phyloP scores from a whole-genome alignment of 2,888 invertebrate species.

The Argynnis bischoffii region DNA sequence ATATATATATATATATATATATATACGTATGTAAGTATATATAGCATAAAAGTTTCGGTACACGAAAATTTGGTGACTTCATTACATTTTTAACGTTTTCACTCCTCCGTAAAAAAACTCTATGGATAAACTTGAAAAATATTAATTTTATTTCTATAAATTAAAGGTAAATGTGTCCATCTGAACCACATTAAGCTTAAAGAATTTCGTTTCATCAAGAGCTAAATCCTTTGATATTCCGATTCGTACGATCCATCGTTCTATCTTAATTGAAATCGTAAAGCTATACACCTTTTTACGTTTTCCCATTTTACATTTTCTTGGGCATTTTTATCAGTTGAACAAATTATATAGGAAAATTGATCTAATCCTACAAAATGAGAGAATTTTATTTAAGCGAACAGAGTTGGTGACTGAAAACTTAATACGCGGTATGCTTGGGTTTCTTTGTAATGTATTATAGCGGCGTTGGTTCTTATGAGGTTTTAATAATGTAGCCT shows the following conservation, averaged over 20 bases:
- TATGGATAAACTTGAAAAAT: neutral
- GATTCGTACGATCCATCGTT: constrained; percentile 40
- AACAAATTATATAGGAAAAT: constrained; percentile 22
- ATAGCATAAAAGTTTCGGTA: too few species aligned
- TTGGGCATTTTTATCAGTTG: constrained; percentile 13
- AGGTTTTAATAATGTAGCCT: too few species aligned
- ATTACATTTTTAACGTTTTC: too few species aligned
- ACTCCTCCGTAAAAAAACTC: too few species aligned
- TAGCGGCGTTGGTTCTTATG: too few species aligned
- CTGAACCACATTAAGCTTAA: constrained; percentile 21
- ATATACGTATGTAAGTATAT: too few species aligned
- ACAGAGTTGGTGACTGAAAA: too few species aligned
- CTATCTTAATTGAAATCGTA: constrained; percentile 46
- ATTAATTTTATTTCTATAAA: neutral
- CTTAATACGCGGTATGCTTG: too few species aligned
- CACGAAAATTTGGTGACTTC: too few species aligned
- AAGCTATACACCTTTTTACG: constrained; percentile 32
- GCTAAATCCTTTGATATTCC: constrained; percentile 42
- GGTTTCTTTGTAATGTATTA: too few species aligned
- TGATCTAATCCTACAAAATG: neutral
- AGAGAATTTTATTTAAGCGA: neutral
- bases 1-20: too few species aligned
- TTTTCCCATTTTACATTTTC: constrained; percentile 26
- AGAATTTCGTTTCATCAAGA: constrained; percentile 31
- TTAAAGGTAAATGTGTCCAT: constrained; percentile 10